Percentiles rank a stretch among this genome's conserved stretches.
phyloP scores from a whole-genome alignment of 92 coral and sea anemone species.

The Palythoa heliodiscus region DNA sequence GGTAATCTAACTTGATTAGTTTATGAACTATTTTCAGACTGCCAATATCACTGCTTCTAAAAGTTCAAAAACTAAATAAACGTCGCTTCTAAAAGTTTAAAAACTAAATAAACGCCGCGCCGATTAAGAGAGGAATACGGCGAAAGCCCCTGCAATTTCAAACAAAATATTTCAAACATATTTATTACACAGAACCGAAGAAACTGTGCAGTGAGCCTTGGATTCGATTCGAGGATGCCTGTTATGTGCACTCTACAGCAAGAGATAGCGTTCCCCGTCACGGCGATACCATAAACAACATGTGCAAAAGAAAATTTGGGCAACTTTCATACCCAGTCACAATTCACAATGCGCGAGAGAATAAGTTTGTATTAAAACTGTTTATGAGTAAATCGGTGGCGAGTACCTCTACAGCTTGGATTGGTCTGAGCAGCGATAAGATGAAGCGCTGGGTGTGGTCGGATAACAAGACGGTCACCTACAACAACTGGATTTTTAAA shows the following conservation, averaged over 20 bases:
- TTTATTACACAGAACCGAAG: neutral
- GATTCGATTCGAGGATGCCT: neutral
- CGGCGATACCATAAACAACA: neutral
- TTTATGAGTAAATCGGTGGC: neutral
- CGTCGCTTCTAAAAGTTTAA: too few species aligned
- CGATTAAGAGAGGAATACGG: neutral
- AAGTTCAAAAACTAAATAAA: too few species aligned
- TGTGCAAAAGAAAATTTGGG: neutral
- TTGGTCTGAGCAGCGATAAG: neutral
- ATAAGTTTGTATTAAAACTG: neutral
- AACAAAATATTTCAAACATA: too few species aligned
- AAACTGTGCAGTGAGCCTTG: neutral
- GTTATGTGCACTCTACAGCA: neutral
- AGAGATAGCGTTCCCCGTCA: neutral
- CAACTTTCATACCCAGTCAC: neutral
- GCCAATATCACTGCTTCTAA: too few species aligned
- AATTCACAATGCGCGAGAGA: neutral
- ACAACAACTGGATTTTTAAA: neutral
- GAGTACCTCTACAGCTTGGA: neutral
- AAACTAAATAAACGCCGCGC: neutral
- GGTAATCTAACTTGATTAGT: too few species aligned
- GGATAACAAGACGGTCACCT: neutral
- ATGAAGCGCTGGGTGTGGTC: neutral
- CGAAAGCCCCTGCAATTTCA: neutral
- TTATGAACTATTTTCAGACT: too few species aligned